Evolutionary conservation across 2,113 vertebrate genomes (phyloP).

Genomic region (Hystrix brachyura): DNA sequence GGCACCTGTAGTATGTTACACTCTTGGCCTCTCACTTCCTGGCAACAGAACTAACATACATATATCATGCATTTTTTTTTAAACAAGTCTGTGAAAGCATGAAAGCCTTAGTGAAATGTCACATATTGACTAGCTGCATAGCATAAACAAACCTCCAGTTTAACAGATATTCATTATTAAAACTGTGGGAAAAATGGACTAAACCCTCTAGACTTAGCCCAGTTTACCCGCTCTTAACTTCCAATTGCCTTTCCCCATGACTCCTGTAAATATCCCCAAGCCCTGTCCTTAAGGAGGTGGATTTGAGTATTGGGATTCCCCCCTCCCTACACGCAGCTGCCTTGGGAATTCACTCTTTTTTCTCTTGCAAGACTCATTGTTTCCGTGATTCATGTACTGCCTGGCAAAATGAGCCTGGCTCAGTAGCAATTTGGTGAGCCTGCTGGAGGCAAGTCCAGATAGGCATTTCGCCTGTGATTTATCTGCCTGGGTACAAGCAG

Average conservation of each 20-base stretch:
- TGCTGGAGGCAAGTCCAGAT: not conserved
- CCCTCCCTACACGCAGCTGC: not conserved
- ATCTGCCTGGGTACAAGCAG: not conserved
- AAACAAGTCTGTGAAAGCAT: not conserved
- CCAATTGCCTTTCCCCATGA: not conserved
- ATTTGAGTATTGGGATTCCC: not conserved
- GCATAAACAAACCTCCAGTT: not conserved
- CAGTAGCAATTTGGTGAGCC: not conserved
- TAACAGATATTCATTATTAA: not conserved
- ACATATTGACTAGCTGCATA: not conserved
- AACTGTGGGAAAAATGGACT: not conserved
- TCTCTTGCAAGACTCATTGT: not conserved
- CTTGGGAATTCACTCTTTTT: not conserved
- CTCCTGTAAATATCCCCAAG: not conserved
- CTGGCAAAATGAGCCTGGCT: not conserved
- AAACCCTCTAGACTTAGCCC: not conserved
- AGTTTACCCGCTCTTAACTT: not conserved
- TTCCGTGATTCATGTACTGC: not conserved
- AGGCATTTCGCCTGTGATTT: not conserved
- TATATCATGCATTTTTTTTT: not conserved
- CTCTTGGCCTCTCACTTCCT: not conserved
- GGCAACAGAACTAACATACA: not conserved
- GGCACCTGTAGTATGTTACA: too few species aligned
- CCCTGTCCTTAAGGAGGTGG: not conserved
- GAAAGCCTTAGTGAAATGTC: not conserved